Base-by-base conservation (phyloP, 2,113 vertebrate species). In the Oxyura jamaicensis region DNA sequence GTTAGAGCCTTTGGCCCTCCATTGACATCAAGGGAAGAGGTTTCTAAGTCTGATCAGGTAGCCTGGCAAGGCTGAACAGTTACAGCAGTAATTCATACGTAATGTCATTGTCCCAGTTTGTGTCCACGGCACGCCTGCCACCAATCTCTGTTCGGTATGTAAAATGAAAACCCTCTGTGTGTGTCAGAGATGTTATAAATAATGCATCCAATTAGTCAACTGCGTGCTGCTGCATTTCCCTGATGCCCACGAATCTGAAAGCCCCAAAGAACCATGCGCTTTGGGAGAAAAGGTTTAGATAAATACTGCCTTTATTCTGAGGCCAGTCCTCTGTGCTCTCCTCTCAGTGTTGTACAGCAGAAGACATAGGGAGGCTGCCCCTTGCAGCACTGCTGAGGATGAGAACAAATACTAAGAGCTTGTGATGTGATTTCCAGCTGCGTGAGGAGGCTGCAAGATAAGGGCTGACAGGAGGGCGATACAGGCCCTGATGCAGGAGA, bases 191-290 rank as follows among this genome's bases (percentile, higher is more conserved):
- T 14, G 8, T 91, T 89, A 91, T 82, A 92, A 94, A 96, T 95
- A 92, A 95, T 91, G 80, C 93, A 96, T 76, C 56, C 46, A 92
- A 78, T 90, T 96, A 94, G 73, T 86, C 88, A 84, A 8, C 92
- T 81, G 33, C 7, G 36, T 86, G 86, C 88, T 75, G 69, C 39
- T 92, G 82, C 58, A 11, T 87, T 91, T 95, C 84, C 90, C 90
- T 58, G 48, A 89, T 92, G 86, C 87, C 55, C 50, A 25, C 0
- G 3, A n/a, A 87, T 73, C 81, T 72, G 48, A 89, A 95, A 85
- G 44, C n/a, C 89, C 50, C 67, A 14, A 44, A 73, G 66, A 88
- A 73, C 48, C 4, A 4, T 53, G 56, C 15, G 2, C 73, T 93
- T 83, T 26, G 31, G 76, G 60, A 73, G 59, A 67, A 86, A 58